Conservation (phyloP, 2,797 vertebrate genomes). For the Manis pentadactyla region DNA sequence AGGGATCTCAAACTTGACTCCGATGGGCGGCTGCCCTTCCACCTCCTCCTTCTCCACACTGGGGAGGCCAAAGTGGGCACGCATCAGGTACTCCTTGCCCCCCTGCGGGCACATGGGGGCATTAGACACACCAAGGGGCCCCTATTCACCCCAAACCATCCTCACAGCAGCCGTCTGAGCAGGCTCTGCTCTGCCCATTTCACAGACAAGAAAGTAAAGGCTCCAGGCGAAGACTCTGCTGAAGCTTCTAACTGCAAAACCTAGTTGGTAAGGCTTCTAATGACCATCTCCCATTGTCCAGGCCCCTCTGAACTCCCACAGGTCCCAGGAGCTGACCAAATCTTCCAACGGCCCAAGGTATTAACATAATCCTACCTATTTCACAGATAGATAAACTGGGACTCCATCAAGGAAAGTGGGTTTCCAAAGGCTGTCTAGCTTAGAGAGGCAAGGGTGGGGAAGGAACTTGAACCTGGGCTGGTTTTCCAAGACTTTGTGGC, state of each 20-base stretch:
- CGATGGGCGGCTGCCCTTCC: conserved; percentile 95
- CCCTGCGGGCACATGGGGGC: conserved; percentile 85
- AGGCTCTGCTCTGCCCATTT: not conserved
- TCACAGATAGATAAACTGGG: not conserved
- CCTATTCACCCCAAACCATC: not conserved
- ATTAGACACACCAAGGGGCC: not conserved
- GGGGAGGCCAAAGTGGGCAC: conserved; percentile 96
- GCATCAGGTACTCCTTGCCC: conserved; percentile 96
- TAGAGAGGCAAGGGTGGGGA: not conserved
- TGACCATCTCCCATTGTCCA: not conserved
- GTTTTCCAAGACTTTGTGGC: not conserved
- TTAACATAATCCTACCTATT: not conserved
- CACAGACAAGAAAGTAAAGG: not conserved
- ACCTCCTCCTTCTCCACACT: conserved; percentile 94
- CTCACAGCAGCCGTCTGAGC: not conserved
- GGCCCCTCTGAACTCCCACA: not conserved
- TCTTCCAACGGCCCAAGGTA: not conserved
- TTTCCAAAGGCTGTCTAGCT: not conserved
- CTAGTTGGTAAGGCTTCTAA: not conserved
- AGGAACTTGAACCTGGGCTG: not conserved
- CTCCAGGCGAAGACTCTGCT: not conserved
- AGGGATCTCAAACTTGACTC: conserved; percentile 97
- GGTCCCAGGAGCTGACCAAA: not conserved
- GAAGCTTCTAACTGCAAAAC: not conserved
- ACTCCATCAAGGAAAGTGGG: not conserved